phyloP scores from a whole-genome alignment of 2,113 vertebrate genomes.

The Centropus unirufus region DNA sequence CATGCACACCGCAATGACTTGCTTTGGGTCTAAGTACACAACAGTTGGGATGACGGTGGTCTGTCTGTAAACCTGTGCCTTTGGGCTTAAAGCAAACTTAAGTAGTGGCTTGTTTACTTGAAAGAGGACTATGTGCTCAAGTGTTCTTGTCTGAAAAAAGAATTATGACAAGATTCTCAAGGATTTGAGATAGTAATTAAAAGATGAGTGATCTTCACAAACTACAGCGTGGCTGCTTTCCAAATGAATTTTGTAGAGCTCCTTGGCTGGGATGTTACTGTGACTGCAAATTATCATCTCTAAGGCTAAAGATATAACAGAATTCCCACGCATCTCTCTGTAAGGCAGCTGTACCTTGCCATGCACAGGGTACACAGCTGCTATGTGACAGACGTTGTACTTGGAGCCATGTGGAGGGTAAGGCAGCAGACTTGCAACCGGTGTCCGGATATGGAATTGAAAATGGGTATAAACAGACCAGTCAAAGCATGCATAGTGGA shows the following conservation, averaged over 20 bases:
- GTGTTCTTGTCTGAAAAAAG: background rate
- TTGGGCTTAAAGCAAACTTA: background rate
- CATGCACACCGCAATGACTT: fast-evolving
- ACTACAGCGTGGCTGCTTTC: background rate
- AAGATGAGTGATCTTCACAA: background rate
- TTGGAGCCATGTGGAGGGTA: background rate
- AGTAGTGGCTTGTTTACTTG: background rate
- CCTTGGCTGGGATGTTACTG: background rate
- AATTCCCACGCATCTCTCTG: background rate
- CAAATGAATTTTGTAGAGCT: background rate
- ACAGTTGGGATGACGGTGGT: background rate
- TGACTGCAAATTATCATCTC: background rate
- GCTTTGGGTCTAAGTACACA: background rate
- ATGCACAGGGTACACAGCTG: background rate
- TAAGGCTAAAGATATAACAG: background rate
- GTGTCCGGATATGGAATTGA: background rate
- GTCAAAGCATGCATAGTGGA: background rate
- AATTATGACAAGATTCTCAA: background rate
- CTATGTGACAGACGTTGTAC: fast-evolving
- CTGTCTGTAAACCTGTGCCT: background rate
- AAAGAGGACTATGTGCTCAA: background rate
- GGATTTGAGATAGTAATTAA: background rate
- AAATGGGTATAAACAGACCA: background rate
- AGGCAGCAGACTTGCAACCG: background rate
- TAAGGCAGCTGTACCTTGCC: background rate